Base-by-base conservation (phyloP, 2,888 invertebrate genomes). In the Acanthosepion esculentum region DNA sequence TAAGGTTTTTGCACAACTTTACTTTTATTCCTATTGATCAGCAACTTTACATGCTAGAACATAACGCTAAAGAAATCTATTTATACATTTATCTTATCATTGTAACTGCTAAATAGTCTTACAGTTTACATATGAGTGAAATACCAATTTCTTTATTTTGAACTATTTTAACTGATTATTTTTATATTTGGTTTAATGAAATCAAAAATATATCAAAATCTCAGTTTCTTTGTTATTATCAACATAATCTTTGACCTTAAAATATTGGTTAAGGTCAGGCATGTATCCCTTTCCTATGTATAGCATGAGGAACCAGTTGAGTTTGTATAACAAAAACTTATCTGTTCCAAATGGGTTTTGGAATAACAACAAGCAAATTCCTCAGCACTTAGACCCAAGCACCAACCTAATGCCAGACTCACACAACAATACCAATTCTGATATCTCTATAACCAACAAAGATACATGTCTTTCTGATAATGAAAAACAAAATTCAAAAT, bases 271-370 rank as follows among this genome's bases (percentile, higher is more conserved):
- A 33, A 78, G n/a, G 78, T 78, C 78, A 78, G n/a, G n/a, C 78
- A 78, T 78, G 78, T 78, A 78, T 78, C 78, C 78, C 23, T 78
- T 78, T n/a, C 78, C 78, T 33, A 78, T 78, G 78, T 78, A 78
- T 78, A 78, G 33, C n/a, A 78, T 78, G 15, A 78, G 12, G 15
- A 78, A 78, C 78, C 78, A n/a, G 78, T n/a, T 78, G n/a, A 78
- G 78, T 78, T n/a, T 78, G 15, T 78, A n/a, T n/a, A 78, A 78
- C n/a, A 78, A 78, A 78, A 78, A 12, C 33, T 78, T 78, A 78
- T 18, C 78, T 78, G 33, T 78, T 12, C 78, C n/a, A 78, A 78
- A 78, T 78, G 78, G 78, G 15, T 78, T 78, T 78, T 33, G 78
- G 78, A n/a, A 78, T n/a, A 78, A 78, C n/a, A 33, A n/a, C n/a